A percentile compares a stretch with the other conserved stretches of the same genome.
These are phyloP conservation scores for Eulemur rufifrons DNA, from an alignment of 2,113 vertebrate species.

Conservation along the genomic window DNA sequence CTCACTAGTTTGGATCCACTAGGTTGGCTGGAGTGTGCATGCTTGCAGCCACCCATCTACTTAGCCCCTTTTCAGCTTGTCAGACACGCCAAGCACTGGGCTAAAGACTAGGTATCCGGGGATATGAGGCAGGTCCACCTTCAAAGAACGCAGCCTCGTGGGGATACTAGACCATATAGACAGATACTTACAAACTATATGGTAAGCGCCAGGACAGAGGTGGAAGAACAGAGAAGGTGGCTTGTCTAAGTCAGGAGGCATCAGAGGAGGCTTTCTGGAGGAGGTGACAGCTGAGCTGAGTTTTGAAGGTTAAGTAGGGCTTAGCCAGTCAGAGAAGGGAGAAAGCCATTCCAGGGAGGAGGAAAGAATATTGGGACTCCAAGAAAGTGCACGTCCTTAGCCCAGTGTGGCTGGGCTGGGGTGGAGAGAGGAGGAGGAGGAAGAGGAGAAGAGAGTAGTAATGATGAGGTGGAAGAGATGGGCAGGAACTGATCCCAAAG, in stretches of 20 bases:
- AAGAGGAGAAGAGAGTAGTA: neutral
- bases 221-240: neutral
- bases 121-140: neutral
- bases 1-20: neutral
- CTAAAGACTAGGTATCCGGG: neutral
- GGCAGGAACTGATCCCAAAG: neutral
- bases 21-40: neutral
- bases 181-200: neutral
- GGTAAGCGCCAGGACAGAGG: neutral
- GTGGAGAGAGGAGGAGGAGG: neutral
- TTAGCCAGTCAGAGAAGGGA: neutral
- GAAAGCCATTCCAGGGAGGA: neutral
- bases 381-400: accelerated
- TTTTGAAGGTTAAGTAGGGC: neutral
- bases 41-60: too few species aligned
- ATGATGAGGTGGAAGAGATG: neutral
- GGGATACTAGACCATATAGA: neutral
- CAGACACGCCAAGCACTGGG: neutral
- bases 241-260: neutral
- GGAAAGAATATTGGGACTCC: neutral
- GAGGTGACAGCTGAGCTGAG: neutral
- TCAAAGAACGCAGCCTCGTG: neutral
- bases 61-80: neutral
- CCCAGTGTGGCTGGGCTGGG: neutral
- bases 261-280: slow-evolving; percentile 11